phyloP scores from a whole-genome alignment of 2,113 vertebrate species.

The Gopherus evgoodei region DNA sequence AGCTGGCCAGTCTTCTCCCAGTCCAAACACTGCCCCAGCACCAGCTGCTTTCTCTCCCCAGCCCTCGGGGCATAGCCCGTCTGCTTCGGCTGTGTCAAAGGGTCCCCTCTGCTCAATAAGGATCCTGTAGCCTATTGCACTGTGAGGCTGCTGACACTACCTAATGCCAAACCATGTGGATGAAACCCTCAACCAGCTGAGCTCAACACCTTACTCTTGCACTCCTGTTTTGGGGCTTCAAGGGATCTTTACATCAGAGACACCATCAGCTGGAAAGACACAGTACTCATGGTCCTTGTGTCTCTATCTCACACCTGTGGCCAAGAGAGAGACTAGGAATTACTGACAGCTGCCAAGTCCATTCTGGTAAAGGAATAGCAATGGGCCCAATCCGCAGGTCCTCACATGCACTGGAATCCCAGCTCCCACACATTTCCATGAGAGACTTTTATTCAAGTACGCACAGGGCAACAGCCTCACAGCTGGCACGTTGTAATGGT shows the following conservation, averaged over 20 bases:
- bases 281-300: background rate
- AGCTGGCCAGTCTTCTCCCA: background rate
- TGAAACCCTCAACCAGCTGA: background rate
- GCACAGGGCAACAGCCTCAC: background rate
- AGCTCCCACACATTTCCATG: background rate
- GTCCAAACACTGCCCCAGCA: background rate
- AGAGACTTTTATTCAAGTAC: background rate
- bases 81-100: background rate
- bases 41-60: background rate
- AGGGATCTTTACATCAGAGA: background rate
- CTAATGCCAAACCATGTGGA: background rate
- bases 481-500: background rate
- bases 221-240: background rate
- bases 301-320: background rate
- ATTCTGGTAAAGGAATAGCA: background rate
- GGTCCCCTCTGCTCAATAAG: background rate
- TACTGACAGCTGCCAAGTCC: background rate
- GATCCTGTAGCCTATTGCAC: background rate
- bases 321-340: background rate
- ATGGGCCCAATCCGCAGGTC: background rate
- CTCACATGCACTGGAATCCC: background rate
- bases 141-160: background rate
- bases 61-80: background rate
- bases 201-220: background rate
- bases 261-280: background rate